Evolutionary conservation across 2,797 vertebrate species (phyloP).

Genomic region (Gastrophryne carolinensis): DNA sequence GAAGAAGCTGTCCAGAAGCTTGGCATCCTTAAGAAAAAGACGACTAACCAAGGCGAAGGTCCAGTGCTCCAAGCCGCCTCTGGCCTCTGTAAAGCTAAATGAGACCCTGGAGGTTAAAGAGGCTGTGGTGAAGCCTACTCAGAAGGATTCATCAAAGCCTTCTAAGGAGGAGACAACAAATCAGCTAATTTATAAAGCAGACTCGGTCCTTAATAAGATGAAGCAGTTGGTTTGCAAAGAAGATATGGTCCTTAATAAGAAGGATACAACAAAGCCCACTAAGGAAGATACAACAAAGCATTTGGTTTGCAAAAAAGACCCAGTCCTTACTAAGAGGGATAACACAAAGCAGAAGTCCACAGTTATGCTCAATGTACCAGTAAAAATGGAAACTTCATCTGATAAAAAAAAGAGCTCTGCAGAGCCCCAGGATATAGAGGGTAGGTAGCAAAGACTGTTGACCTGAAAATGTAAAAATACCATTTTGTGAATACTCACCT

Average conservation of each 20-base stretch:
- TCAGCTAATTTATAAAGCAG: too few species aligned
- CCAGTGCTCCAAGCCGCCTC: slow-evolving; percentile 54
- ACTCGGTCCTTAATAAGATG: too few species aligned
- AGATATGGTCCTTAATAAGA: too few species aligned
- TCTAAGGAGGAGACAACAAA: too few species aligned
- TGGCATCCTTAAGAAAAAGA: slow-evolving; percentile 51
- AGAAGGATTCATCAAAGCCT: too few species aligned
- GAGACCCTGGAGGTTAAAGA: slow-evolving; percentile 54
- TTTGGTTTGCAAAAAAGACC: not conserved
- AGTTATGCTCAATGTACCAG: too few species aligned
- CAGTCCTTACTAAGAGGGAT: too few species aligned
- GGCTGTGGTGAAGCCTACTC: too few species aligned
- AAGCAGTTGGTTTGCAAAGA: too few species aligned
- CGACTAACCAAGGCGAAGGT: slow-evolving; percentile 56
- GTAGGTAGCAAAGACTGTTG: slow-evolving; percentile 62
- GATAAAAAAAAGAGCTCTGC: not conserved
- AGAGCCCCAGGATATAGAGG: slow-evolving; percentile 52
- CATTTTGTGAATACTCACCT: too few species aligned
- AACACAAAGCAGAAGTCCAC: not conserved
- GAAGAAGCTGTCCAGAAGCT: slow-evolving; percentile 58
- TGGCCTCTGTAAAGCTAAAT: slow-evolving; percentile 4
- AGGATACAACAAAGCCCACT: too few species aligned
- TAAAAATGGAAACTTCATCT: not conserved
- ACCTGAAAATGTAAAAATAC: too few species aligned
- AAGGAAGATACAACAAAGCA: not conserved